Conservation (phyloP, 2,113 vertebrate genomes). For the Podiceps cristatus region DNA sequence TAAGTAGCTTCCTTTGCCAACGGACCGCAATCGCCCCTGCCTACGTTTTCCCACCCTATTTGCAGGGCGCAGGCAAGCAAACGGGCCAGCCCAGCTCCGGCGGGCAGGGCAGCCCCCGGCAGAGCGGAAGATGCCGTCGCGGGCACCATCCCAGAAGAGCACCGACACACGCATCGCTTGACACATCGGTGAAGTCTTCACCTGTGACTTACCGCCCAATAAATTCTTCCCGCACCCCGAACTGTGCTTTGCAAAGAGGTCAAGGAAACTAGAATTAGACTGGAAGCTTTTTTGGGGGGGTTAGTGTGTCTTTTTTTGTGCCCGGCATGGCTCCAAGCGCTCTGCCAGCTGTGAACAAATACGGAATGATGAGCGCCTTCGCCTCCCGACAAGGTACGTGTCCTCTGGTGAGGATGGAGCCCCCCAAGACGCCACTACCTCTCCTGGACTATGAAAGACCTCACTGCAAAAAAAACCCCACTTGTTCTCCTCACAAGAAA, state of each 20-base stretch:
- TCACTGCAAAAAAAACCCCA: background rate
- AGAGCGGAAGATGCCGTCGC: fast-evolving
- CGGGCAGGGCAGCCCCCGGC: background rate
- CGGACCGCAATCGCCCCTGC: fast-evolving
- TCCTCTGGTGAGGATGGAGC: background rate
- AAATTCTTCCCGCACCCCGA: background rate
- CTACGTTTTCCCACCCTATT: fast-evolving
- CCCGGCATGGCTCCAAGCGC: background rate
- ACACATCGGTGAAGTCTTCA: fast-evolving
- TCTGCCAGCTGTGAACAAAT: background rate
- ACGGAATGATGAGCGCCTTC: background rate
- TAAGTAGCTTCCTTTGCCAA: background rate
- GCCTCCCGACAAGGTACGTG: background rate
- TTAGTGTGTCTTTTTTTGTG: background rate
- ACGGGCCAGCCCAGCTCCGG: fast-evolving
- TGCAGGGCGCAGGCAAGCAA: fast-evolving
- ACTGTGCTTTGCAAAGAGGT: background rate
- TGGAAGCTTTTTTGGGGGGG: background rate
- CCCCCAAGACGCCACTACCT: background rate
- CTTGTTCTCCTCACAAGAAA: background rate
- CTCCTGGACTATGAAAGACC: background rate
- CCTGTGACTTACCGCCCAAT: background rate
- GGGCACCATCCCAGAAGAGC: background rate
- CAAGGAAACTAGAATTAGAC: background rate
- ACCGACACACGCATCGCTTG: background rate